Percentiles rank a stretch among this genome's conserved stretches.
Evolutionary conservation across 2,888 invertebrate species (phyloP).

Genomic region (Xestia sexstrigata): DNA sequence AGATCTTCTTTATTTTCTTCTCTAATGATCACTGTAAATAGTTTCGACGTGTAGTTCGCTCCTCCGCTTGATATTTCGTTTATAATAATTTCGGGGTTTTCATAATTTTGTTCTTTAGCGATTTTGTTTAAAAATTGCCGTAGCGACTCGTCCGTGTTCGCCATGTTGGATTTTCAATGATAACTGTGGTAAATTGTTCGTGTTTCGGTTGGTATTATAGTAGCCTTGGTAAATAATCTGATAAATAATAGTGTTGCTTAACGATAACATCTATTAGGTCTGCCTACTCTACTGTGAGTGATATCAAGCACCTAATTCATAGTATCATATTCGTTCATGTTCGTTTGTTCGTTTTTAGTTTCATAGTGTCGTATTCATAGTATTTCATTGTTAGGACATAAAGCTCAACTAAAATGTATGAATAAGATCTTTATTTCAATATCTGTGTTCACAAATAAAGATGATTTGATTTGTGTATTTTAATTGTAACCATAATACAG

Average conservation of each 20-base stretch:
- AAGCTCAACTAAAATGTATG: too few relatives aligned
- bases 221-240: neutral
- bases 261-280: neutral
- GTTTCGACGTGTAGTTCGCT: slow-evolving; percentile 76
- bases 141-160: slow-evolving; percentile 20
- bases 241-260: neutral
- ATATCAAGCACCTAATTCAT: neutral
- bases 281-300: neutral
- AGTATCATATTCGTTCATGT: too few relatives aligned
- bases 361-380: too few relatives aligned
- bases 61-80: slow-evolving; percentile 72
- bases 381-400: too few relatives aligned
- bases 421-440: too few relatives aligned
- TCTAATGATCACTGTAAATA: slow-evolving; percentile 68
- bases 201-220: neutral
- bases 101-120: slow-evolving; percentile 67
- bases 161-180: slow-evolving; percentile 20
- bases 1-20: slow-evolving; percentile 66
- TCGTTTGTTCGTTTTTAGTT: too few relatives aligned
- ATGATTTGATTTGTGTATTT: too few relatives aligned
- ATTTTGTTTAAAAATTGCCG: slow-evolving; percentile 58
- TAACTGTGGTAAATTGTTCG: neutral
- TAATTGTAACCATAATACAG: neutral
- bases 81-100: slow-evolving; percentile 65
- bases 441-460: too few relatives aligned